Conservation (phyloP, 2,113 vertebrate species). For the Arizona elegans region DNA sequence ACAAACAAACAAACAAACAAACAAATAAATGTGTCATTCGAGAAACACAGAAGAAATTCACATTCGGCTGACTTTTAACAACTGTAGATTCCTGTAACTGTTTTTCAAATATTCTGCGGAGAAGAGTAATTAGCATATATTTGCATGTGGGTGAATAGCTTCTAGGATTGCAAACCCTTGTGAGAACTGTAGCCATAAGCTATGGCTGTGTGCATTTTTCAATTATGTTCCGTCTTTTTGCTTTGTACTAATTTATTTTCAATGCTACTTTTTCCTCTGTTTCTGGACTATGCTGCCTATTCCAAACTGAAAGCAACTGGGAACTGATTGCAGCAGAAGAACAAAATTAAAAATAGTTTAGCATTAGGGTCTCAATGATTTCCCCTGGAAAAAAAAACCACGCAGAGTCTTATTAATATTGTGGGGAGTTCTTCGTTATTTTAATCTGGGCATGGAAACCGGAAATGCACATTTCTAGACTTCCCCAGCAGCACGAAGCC, state of each 20-base stretch:
- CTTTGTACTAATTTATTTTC: background rate
- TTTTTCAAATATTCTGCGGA: constrained; percentile 50
- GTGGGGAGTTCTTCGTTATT: background rate
- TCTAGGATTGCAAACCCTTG: constrained; percentile 24
- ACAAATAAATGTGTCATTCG: constrained; percentile 20
- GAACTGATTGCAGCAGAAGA: background rate
- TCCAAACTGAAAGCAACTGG: background rate
- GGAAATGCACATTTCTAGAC: background rate
- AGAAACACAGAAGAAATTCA: constrained; percentile 29
- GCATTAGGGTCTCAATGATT: background rate
- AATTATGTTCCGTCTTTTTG: constrained; percentile 1
- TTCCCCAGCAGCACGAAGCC: too few relatives aligned
- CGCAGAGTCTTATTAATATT: background rate
- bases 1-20: too few relatives aligned
- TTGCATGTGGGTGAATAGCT: constrained; percentile 48
- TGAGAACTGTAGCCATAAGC: background rate
- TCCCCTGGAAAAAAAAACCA: background rate
- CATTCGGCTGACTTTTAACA: constrained; percentile 59
- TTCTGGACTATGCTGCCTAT: background rate
- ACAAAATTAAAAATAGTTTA: background rate
- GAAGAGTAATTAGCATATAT: constrained; percentile 58
- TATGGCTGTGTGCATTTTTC: constrained; percentile 20
- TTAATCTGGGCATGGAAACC: background rate
- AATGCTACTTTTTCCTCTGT: background rate
- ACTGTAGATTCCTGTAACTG: constrained; percentile 52